phyloP scores from a whole-genome alignment of 2,888 invertebrate genomes.

The Teleiodes luculella region DNA sequence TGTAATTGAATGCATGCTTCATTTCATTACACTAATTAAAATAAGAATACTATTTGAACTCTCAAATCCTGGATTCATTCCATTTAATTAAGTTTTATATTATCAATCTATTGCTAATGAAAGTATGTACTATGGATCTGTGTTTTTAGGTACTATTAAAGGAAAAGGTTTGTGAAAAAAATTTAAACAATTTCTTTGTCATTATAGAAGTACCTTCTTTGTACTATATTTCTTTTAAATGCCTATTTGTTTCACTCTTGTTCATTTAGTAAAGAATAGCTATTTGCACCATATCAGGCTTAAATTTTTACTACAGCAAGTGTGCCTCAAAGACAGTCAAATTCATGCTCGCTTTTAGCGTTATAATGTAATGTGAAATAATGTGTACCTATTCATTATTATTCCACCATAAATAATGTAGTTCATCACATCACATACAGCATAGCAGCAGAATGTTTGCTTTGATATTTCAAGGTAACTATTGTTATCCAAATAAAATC shows the following conservation, averaged over 20 bases:
- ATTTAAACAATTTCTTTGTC: background rate
- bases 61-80: slow-evolving; percentile 38
- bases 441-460: background rate
- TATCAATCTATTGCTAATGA: slow-evolving; percentile 14
- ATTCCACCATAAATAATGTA: too few relatives aligned
- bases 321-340: background rate
- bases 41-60: slow-evolving; percentile 17
- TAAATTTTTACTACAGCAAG: background rate
- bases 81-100: slow-evolving; percentile 33
- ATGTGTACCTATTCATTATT: too few relatives aligned
- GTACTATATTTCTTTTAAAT: too few relatives aligned
- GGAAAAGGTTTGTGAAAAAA: background rate
- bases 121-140: background rate
- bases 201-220: too few relatives aligned
- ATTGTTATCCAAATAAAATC: background rate
- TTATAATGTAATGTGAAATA: background rate
- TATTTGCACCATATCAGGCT: background rate
- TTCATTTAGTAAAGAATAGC: background rate
- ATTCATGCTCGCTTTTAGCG: background rate
- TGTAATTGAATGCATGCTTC: background rate
- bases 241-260: too few relatives aligned
- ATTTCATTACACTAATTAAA: slow-evolving; percentile 4
- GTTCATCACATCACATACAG: background rate
- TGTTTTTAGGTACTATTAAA: background rate
- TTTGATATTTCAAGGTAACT: background rate